phyloP scores from a whole-genome alignment of 2,888 invertebrate species.

The Cheiracanthium punctorium region DNA sequence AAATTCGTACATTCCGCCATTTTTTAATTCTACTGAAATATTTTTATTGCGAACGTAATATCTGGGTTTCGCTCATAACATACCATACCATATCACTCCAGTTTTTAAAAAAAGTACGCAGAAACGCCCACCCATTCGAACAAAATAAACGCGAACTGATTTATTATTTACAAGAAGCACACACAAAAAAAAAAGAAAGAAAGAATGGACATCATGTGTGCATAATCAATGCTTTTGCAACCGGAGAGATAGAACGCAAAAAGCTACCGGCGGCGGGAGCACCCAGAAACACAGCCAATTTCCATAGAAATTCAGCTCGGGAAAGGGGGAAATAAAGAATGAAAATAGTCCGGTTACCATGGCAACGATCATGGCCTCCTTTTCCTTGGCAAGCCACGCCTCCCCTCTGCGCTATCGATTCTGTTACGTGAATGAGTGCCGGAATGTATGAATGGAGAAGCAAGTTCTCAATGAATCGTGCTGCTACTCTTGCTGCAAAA shows the following conservation, averaged over 20 bases:
- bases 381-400: slow-evolving; percentile 50
- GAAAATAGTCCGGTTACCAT: slow-evolving; percentile 33
- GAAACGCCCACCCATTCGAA: neutral
- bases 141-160: neutral
- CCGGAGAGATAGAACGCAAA: neutral
- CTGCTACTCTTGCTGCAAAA: neutral
- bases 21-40: too few species aligned
- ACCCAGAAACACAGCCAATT: neutral
- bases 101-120: neutral
- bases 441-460: slow-evolving; percentile 49
- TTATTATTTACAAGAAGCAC: neutral
- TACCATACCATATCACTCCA: too few species aligned
- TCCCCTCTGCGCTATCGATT: slow-evolving; percentile 53
- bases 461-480: slow-evolving; percentile 8
- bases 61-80: too few species aligned
- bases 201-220: neutral
- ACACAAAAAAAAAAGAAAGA: neutral
- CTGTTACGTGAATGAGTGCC: slow-evolving; percentile 47
- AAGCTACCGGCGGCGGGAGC: neutral
- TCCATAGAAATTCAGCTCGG: neutral
- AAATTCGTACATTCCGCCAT: too few species aligned
- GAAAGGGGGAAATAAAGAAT: neutral
- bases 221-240: neutral
- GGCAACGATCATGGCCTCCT: slow-evolving; percentile 48
- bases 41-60: too few species aligned